A percentile compares a stretch with the other conserved stretches of the same genome.
Evolutionary conservation across 2,797 vertebrate genomes (phyloP).

Genomic region (Darevskia nairensis): DNA sequence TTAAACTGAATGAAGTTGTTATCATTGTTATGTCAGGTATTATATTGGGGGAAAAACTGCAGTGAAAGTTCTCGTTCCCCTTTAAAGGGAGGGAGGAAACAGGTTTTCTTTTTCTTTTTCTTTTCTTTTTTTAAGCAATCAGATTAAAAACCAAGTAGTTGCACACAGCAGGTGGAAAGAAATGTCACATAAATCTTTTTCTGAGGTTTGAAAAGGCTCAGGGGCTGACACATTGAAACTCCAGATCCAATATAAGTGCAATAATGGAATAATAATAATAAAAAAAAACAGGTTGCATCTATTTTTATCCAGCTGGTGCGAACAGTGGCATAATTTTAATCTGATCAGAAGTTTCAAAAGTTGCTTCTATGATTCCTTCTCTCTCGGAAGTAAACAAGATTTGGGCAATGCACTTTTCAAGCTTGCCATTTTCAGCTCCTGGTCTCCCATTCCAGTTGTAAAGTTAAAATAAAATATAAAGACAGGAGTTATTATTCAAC

Average conservation of each 20-base stretch:
- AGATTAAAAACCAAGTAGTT: constrained; percentile 22
- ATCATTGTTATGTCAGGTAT: background rate
- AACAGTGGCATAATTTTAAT: constrained; percentile 21
- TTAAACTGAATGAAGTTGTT: background rate
- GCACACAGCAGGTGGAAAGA: background rate
- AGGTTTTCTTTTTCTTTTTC: background rate
- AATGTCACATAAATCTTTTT: background rate
- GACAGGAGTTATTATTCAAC: background rate
- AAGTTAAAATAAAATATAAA: background rate
- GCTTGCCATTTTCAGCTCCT: background rate
- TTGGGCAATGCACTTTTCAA: background rate
- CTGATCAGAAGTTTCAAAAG: background rate
- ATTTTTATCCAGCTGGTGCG: constrained; percentile 11
- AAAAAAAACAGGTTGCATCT: background rate
- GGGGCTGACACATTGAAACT: background rate
- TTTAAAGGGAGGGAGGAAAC: constrained; percentile 11
- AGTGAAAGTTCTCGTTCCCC: background rate
- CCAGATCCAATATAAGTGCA: constrained; percentile 16
- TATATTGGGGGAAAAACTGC: background rate
- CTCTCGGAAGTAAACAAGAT: background rate
- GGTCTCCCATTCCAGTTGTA: background rate
- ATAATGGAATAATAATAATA: background rate
- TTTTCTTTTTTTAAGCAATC: background rate
- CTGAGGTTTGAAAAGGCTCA: constrained; percentile 6
- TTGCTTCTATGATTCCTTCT: constrained; percentile 23